Evolutionary conservation across 2,888 invertebrate genomes (phyloP), one percentile per base, ranked within the genome.

Genomic region (Sipha maydis): DNA sequence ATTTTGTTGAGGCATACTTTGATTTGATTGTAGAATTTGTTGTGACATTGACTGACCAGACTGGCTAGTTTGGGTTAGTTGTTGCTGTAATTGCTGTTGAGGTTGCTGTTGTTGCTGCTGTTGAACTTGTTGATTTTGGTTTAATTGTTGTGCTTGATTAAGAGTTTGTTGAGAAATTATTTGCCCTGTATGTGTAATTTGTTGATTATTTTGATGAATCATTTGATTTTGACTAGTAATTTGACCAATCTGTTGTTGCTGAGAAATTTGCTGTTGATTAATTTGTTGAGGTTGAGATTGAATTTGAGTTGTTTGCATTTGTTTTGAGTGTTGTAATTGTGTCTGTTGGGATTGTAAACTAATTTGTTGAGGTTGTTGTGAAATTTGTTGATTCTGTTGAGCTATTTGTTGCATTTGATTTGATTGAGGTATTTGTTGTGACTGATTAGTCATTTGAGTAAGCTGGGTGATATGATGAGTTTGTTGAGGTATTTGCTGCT

Each of bases 81-180:
- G 93, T 90, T 93, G 93, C 89, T 93, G 91, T 56, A 93, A 93
- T 90, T 93, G 93, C 90, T 93, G 93, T 67, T 93, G 93, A 90
- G 93, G 93, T 91, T 93, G 93, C 86, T 90, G 90, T 41, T 90
- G 89, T 85, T 89, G 85, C 85, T 90, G 90, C 48, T 89, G 90
- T 77, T 90, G 90, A 77, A 90, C 85, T 89, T 90, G 90, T 77
- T 89, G 90, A 80, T 90, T 89, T 86, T 90, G 90, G 21, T 80
- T 88, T 88, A 88, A 75, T 25, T 79, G 86, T 75, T 86, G 88
- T 41, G 75, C 73, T 80, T 85, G 85, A 31, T 48, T 85, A 67
- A 31, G 77, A 31, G 67, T 85, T 77, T 85, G 85, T n/a, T 88
- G 88, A 75, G 88, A 75, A 38, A 88, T 88, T 38, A 88, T 88